Conservation (phyloP, 2,888 invertebrate genomes). For the Clunio marinus region DNA sequence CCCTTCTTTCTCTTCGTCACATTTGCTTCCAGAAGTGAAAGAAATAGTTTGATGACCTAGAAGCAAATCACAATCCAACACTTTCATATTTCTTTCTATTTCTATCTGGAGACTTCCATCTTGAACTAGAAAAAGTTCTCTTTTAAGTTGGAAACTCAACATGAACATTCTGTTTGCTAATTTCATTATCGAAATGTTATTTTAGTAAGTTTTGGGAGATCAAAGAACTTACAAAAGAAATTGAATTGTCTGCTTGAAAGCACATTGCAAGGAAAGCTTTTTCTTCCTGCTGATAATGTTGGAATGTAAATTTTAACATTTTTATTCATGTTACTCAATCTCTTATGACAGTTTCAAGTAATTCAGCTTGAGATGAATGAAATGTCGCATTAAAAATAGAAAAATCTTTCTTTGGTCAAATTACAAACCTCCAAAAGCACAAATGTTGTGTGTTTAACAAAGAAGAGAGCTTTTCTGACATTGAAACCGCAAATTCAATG, state of each 20-base stretch:
- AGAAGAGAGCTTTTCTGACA: conserved; percentile 1
- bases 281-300: too few relatives aligned
- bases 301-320: too few relatives aligned
- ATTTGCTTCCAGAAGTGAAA: not conserved
- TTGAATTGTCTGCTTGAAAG: too few relatives aligned
- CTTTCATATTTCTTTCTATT: conserved; percentile 26
- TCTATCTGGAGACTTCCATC: not conserved
- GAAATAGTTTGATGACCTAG: conserved; percentile 21
- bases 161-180: not conserved
- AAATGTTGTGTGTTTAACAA: too few relatives aligned
- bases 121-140: not conserved
- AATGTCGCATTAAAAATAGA: not conserved
- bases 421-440: not conserved
- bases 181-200: too few relatives aligned
- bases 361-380: conserved; percentile 9
- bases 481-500: conserved; percentile 11
- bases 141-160: not conserved
- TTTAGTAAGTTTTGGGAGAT: too few relatives aligned
- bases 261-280: too few relatives aligned
- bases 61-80: conserved; percentile 21
- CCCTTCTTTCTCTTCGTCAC: not conserved
- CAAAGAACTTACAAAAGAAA: too few relatives aligned
- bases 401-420: too few relatives aligned
- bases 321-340: too few relatives aligned
- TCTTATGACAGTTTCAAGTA: conserved; percentile 7